Percentiles rank a stretch among this genome's conserved stretches.
Evolutionary conservation across 2,888 invertebrate genomes (phyloP).

Genomic region (Scaptomyza caliginosa): DNA sequence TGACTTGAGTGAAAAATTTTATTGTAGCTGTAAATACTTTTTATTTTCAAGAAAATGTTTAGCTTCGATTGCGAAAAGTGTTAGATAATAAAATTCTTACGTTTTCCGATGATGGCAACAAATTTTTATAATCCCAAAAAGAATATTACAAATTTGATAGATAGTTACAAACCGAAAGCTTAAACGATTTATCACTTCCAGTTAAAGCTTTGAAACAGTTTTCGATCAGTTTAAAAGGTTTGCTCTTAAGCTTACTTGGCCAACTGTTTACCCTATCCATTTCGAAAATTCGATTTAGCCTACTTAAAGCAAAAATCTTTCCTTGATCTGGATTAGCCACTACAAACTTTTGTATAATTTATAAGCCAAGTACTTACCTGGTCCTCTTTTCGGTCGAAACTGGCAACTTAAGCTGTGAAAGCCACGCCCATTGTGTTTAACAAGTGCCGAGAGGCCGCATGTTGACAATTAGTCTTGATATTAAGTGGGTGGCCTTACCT

Average conservation of each 20-base stretch:
- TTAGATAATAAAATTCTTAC: not conserved
- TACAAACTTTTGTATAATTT: not conserved
- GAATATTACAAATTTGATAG: no score
- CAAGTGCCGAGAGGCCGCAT: slow-evolving; percentile 31
- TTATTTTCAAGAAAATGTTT: not conserved
- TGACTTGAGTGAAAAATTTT: not conserved
- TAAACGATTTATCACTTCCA: no score
- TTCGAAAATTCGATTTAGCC: not conserved
- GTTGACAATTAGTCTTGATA: slow-evolving; percentile 72
- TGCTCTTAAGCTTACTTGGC: not conserved
- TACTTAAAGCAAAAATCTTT: not conserved
- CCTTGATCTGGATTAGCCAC: not conserved
- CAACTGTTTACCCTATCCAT: not conserved
- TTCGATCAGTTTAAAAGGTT: no score
- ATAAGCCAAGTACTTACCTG: slow-evolving; percentile 3
- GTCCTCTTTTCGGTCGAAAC: slow-evolving; percentile 4
- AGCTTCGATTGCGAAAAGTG: not conserved
- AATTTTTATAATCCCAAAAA: not conserved
- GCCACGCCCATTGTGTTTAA: slow-evolving; percentile 37
- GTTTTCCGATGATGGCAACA: not conserved
- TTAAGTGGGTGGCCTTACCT: slow-evolving; percentile 41
- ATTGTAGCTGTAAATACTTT: not conserved
- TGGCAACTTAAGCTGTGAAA: slow-evolving; percentile 28
- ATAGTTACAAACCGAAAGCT: no score
- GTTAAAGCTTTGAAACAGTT: no score